Evolutionary conservation across 2,797 vertebrate species (phyloP), one percentile per base, ranked within the genome.

Genomic region (Tinamus major): DNA sequence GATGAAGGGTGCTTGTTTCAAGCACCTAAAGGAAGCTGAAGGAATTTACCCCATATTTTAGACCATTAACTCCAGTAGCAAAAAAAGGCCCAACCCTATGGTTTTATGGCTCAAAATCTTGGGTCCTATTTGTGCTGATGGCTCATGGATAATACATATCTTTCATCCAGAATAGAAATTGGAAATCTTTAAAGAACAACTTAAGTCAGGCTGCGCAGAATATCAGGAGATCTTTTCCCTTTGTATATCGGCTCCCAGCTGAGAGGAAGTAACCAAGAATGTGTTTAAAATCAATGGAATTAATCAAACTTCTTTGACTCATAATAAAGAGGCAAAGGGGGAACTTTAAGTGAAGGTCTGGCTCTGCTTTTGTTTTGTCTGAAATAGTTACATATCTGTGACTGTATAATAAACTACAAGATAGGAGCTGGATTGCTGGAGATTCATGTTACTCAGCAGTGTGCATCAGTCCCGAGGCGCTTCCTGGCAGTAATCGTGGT

Each of bases 281-380:
- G 87, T 95, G 89, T 95, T 95, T 95, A 87, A 94, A 94, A 95
- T 95, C 78, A 92, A 71, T 82, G 89, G 90, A 92, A 93, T 95
- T 93, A 90, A 89, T 91, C 3, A 2, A 93, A 90, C 53, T 90
- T 82, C 61, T 93, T 91, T 90, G 94, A 90, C 31, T 42, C 68
- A n/a, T 71, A 79, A 79, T 86, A 85, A 94, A 96, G 44, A 46
- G 44, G 44, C 19, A 46, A 46, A 23, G 77, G 71, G 2, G 44
- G 92, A 75, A 74, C 79, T 85, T 92, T 77, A 77, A 91, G 67
- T 84, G 62, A 89, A 62, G 78, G 75, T 95, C 90, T 87, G 87
- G 94, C 85, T 85, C 85, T 6, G 71, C 68, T 79, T 91, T 94
- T 95, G 92, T 95, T 96, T 95, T 94, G 91, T 95, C 94, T 95